Conservation (phyloP, 2,113 vertebrate species). For the Bubo bubo region DNA sequence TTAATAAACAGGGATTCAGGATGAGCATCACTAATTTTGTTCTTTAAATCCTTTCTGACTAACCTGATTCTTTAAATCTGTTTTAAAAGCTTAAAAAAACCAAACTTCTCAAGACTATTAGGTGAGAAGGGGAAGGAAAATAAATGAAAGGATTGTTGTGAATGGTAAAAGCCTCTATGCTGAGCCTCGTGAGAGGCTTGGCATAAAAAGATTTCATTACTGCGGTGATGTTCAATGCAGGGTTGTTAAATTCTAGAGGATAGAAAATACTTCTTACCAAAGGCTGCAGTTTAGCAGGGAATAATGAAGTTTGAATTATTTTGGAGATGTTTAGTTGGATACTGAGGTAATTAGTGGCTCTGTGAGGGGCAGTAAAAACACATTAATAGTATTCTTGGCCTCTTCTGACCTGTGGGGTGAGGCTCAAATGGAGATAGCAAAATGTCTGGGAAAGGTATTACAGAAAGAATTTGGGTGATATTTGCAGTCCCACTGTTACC, state of each 20-base stretch:
- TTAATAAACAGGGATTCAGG: neutral
- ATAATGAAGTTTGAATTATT: neutral
- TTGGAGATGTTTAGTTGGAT: neutral
- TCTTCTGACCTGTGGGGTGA: neutral
- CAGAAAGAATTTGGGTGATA: neutral
- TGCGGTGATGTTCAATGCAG: neutral
- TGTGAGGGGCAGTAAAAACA: neutral
- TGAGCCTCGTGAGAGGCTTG: neutral
- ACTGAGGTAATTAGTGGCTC: neutral
- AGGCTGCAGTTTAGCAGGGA: neutral
- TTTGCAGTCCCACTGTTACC: neutral
- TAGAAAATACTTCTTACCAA: neutral
- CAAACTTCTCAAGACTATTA: neutral
- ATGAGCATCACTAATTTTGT: neutral
- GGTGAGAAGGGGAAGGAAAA: neutral
- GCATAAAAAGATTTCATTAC: neutral
- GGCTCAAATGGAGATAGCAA: neutral
- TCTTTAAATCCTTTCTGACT: neutral
- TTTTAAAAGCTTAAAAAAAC: neutral
- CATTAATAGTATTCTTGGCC: neutral
- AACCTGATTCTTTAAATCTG: neutral
- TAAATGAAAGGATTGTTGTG: neutral
- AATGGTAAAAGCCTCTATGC: neutral
- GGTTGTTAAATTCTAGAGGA: neutral
- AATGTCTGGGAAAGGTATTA: neutral